Evolutionary conservation across 2,113 vertebrate species (phyloP).

Genomic region (Archilochus colubris): DNA sequence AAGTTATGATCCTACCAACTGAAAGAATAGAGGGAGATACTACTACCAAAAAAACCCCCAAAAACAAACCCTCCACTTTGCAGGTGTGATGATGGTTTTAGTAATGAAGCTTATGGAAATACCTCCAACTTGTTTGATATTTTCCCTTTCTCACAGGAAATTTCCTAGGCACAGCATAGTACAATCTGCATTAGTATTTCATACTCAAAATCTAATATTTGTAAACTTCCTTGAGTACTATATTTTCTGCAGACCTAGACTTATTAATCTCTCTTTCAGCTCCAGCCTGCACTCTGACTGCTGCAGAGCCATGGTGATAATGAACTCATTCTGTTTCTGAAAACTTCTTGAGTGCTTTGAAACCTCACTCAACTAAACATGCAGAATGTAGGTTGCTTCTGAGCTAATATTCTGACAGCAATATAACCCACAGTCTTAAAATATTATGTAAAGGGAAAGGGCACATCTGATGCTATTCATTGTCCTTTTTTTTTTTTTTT

Average conservation of each 20-base stretch:
- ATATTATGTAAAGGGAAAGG: too few relatives aligned
- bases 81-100: neutral
- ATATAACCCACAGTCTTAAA: neutral
- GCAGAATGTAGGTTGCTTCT: neutral
- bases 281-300: neutral
- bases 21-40: neutral
- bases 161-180: neutral
- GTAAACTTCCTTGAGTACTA: neutral
- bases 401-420: neutral
- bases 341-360: neutral
- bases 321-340: neutral
- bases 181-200: neutral
- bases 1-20: neutral
- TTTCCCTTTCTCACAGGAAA: neutral
- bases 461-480: neutral
- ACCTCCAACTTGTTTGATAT: neutral
- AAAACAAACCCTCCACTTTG: neutral
- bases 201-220: neutral
- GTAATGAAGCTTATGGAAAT: neutral
- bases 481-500: neutral
- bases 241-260: neutral
- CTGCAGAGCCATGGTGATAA: neutral
- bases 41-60: neutral
- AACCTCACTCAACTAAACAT: neutral
- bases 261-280: neutral